Evolutionary conservation across 1,140 invertebrate genomes (phyloP).

Genomic region (Drosophila melanica): DNA sequence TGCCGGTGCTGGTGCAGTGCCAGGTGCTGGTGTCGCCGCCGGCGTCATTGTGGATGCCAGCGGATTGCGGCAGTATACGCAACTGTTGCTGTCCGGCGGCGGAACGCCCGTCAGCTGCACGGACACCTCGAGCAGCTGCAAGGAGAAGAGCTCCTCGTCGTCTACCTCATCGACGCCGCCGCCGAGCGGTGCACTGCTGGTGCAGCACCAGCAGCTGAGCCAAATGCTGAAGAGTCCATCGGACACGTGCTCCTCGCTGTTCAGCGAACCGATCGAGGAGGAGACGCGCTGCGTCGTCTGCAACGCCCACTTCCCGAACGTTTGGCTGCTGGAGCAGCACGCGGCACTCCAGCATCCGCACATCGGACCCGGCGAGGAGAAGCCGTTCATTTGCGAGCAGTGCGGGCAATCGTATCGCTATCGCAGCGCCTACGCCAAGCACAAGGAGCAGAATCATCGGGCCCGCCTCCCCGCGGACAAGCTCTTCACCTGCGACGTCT

Average conservation of each 20-base stretch:
- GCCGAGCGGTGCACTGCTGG: slow-evolving; percentile 57
- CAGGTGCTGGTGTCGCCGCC: background rate
- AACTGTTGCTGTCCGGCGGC: slow-evolving; percentile 63
- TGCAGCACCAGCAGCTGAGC: slow-evolving; percentile 72
- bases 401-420: slow-evolving; percentile 95
- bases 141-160: slow-evolving; percentile 84
- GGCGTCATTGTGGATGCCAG: slow-evolving; percentile 64
- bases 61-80: slow-evolving; percentile 69
- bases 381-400: slow-evolving; percentile 95
- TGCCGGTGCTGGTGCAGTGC: background rate
- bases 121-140: slow-evolving; percentile 70
- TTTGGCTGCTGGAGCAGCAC: slow-evolving; percentile 92
- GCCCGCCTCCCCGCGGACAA: slow-evolving; percentile 93
- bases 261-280: slow-evolving; percentile 83
- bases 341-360: slow-evolving; percentile 90
- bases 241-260: slow-evolving; percentile 79
- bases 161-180: slow-evolving; percentile 83
- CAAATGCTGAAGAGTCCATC: slow-evolving; percentile 80
- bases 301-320: slow-evolving; percentile 91
- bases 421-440: slow-evolving; percentile 93
- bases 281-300: slow-evolving; percentile 88
- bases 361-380: slow-evolving; percentile 88
- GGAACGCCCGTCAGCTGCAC: slow-evolving; percentile 55
- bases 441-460: slow-evolving; percentile 94
- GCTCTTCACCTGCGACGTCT: slow-evolving; percentile 94